Percentiles rank a stretch among this genome's conserved stretches.
Conservation (phyloP, 2,888 invertebrate species). For the Drosophila paramelanica region DNA sequence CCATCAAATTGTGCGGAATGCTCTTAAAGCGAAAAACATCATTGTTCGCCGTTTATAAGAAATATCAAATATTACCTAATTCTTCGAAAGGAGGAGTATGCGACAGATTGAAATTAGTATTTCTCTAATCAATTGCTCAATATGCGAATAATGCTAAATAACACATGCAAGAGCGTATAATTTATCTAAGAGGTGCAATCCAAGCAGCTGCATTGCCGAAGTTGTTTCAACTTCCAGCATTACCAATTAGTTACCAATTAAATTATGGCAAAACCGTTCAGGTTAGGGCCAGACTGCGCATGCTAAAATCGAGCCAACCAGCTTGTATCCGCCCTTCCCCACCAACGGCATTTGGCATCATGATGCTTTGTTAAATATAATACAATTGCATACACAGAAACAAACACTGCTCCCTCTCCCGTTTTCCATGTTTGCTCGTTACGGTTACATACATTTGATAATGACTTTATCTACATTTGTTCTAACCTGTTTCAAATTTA, state of each 20-base stretch:
- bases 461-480: background rate
- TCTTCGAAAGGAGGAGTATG: background rate
- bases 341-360: background rate
- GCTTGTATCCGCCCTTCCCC: background rate
- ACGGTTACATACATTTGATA: too few species aligned
- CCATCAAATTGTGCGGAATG: conserved; percentile 22
- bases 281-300: too few species aligned
- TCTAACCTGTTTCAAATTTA: too few species aligned
- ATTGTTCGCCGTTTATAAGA: background rate
- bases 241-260: conserved; percentile 55
- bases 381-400: background rate
- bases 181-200: conserved; percentile 56
- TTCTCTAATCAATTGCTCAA: conserved; percentile 4
- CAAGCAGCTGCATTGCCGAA: conserved; percentile 10
- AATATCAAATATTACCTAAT: background rate
- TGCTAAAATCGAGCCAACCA: conserved; percentile 6
- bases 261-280: conserved; percentile 53
- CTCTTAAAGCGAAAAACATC: background rate
- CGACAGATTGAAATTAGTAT: background rate
- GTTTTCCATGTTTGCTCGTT: background rate
- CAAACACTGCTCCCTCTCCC: background rate
- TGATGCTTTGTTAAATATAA: background rate
- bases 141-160: background rate
- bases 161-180: conserved; percentile 40
- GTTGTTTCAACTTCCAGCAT: background rate